Evolutionary conservation across 1,140 invertebrate genomes (phyloP), one percentile per base, ranked within the genome.

Genomic region (Trialeurodes vaporariorum): DNA sequence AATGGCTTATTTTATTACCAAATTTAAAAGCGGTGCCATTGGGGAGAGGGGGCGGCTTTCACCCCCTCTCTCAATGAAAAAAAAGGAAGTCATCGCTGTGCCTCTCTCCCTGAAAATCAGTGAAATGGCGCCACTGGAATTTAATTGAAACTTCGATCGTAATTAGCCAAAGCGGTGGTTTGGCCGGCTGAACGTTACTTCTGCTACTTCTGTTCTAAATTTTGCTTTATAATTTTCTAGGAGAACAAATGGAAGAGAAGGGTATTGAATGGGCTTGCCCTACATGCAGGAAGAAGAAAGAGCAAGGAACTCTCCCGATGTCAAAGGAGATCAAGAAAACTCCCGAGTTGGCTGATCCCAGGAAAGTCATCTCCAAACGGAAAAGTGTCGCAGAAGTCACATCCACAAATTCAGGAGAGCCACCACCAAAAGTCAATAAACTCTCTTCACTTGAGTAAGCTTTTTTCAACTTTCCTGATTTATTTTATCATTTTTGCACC

Each of bases 221-320:
- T n/a, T n/a, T n/a, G n/a, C n/a, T n/a, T n/a, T n/a, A n/a, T n/a
- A n/a, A n/a, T n/a, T n/a, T n/a, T n/a, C n/a, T n/a, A 81, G 85
- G 86, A 21, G 85, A 90, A 74, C 87, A 92, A 77, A 94, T 96
- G 91, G 94, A 97, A 77, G 83, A 88, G 61, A 84, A 90, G 70
- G 89, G 92, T 2, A 85, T 89, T 68, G 92, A 96, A 73, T 98
- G 94, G 92, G 85, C 88, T 67, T 98, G 94, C 80, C 89, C 93
- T 0, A 88, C 88, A 72, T 97, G 94, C 77, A 89, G 86, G 72
- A 86, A 86, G 81, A 84, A 75, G 76, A 79, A 66, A 74, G 58
- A 58, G 23, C 58, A 66, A 67, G 49, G 65, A 22, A 65, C 59
- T 34, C n/a, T 17, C 23, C 66, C 62, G 22, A 64, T 40, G 17